Evolutionary conservation across 2,113 vertebrate genomes (phyloP).

Genomic region (Struthidea cinerea): DNA sequence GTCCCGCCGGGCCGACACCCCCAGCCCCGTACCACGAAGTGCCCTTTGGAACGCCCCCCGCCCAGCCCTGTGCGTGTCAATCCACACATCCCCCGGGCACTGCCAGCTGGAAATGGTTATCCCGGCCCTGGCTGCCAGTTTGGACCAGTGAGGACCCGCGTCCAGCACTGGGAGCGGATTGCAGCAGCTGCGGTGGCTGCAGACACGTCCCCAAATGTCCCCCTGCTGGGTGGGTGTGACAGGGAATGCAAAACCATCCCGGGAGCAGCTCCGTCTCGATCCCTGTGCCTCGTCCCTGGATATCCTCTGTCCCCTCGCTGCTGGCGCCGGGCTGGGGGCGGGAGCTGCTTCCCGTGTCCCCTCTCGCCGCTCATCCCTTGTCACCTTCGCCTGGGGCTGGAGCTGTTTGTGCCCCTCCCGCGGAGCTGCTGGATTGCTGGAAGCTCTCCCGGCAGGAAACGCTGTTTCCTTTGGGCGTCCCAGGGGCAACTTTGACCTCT

Average conservation of each 20-base stretch:
- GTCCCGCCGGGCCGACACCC: neutral
- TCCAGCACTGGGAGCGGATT: neutral
- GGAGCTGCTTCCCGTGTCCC: neutral
- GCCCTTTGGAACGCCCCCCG: neutral
- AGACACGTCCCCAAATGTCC: neutral
- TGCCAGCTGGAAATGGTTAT: neutral
- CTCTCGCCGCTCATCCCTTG: rapidly evolving
- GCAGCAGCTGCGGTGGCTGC: neutral
- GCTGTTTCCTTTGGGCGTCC: neutral
- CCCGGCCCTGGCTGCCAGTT: neutral
- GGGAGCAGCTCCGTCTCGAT: rapidly evolving
- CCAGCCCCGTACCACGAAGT: conserved; percentile 15
- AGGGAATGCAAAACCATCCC: neutral
- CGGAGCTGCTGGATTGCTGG: neutral
- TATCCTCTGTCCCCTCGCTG: neutral
- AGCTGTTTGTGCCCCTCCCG: neutral
- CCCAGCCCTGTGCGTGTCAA: neutral
- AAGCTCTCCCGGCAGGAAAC: neutral
- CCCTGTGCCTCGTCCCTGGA: rapidly evolving
- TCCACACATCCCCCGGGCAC: neutral
- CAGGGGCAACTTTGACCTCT: neutral
- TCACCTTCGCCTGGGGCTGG: neutral
- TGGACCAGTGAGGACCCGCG: neutral
- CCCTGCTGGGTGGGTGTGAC: neutral
- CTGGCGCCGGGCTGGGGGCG: neutral